Conservation (phyloP, 2,888 invertebrate genomes). For the Flexamia atlantica region DNA sequence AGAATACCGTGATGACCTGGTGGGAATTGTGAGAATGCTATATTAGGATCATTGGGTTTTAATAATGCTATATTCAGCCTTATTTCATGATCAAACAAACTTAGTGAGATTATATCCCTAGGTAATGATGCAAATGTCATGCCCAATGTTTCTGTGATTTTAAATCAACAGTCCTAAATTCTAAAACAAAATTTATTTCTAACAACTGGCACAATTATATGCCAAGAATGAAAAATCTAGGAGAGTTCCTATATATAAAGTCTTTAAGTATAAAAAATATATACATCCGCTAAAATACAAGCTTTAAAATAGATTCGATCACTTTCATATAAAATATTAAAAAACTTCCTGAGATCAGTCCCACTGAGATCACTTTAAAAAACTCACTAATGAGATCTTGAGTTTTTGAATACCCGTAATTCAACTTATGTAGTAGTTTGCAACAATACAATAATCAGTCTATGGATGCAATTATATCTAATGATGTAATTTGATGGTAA, state of each 20-base stretch:
- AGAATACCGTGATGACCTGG: too few relatives aligned
- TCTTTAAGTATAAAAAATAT: constrained; percentile 39
- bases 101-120: too few relatives aligned
- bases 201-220: not conserved
- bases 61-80: too few relatives aligned
- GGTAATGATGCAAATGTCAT: too few relatives aligned
- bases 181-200: constrained; percentile 8
- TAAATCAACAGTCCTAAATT: constrained; percentile 1
- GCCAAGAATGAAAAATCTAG: not conserved
- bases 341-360: constrained; percentile 50
- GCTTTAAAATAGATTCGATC: constrained; percentile 34
- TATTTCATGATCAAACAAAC: too few relatives aligned
- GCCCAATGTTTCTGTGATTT: not conserved
- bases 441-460: constrained; percentile 27
- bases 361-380: constrained; percentile 20
- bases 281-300: constrained; percentile 33
- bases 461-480: not conserved
- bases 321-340: constrained; percentile 44
- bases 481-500: not conserved
- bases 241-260: not conserved
- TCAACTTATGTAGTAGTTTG: constrained; percentile 12
- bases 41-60: too few relatives aligned
- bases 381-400: not conserved
- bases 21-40: too few relatives aligned
- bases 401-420: constrained; percentile 37